Conservation (phyloP, 2,888 invertebrate species). For the Lysandra bellargus region DNA sequence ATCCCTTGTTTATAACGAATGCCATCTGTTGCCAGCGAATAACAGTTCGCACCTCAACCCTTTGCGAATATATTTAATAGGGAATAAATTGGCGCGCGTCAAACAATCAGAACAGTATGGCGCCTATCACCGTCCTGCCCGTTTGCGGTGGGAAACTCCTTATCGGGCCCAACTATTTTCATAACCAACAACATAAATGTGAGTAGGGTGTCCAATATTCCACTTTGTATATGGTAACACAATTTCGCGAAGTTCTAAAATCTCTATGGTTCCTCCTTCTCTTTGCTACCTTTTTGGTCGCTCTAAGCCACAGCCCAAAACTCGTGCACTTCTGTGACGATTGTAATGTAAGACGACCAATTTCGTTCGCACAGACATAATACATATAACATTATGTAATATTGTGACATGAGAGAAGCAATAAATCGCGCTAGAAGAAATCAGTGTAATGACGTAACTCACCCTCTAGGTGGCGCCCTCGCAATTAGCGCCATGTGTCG, state of each 20-base stretch:
- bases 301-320: neutral
- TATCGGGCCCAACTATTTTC: slow-evolving; percentile 8
- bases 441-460: slow-evolving; percentile 8
- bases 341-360: neutral
- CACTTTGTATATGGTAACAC: neutral
- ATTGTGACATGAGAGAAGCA: slow-evolving; percentile 8
- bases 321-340: neutral
- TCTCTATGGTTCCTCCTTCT: neutral
- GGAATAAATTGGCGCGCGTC: slow-evolving; percentile 73
- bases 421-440: neutral
- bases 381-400: neutral
- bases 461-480: slow-evolving; percentile 50
- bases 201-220: slow-evolving; percentile 20
- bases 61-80: slow-evolving; percentile 63
- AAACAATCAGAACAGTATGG: slow-evolving; percentile 75
- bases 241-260: neutral
- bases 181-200: slow-evolving; percentile 5
- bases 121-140: slow-evolving; percentile 68
- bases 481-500: slow-evolving; percentile 73
- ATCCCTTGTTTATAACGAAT: slow-evolving; percentile 39
- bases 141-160: slow-evolving; percentile 39
- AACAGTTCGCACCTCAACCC: slow-evolving; percentile 70
- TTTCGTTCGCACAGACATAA: too few relatives aligned
- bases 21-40: slow-evolving; percentile 64
- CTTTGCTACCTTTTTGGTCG: neutral